These are phyloP conservation scores for Macroglossus sobrinus DNA, from an alignment of 2,113 vertebrate species.

Conservation along the genomic window DNA sequence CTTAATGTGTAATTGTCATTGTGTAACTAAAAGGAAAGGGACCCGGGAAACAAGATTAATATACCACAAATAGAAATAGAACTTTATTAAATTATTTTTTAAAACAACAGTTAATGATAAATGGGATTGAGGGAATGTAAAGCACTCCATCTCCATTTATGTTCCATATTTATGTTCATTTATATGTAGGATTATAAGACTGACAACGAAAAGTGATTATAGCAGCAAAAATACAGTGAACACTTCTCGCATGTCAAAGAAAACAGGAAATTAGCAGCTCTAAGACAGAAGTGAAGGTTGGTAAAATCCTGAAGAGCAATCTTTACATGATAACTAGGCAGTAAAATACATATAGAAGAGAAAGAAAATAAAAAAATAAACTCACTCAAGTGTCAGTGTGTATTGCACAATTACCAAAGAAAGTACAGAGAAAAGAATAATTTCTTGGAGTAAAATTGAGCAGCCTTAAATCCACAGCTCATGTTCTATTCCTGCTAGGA, in stretches of 20 bases:
- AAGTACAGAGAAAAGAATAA: conserved; percentile 46
- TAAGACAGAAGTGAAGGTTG: conserved; percentile 25
- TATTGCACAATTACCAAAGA: conserved; percentile 56
- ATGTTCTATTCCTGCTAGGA: conserved; percentile 68
- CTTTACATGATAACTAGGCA: conserved; percentile 53
- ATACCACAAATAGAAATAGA: not conserved
- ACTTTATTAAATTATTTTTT: conserved; percentile 20
- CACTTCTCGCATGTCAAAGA: conserved; percentile 3
- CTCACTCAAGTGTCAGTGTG: conserved; percentile 56
- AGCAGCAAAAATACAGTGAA: not conserved
- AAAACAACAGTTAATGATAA: conserved; percentile 20
- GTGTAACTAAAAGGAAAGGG: not conserved
- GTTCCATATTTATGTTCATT: not conserved
- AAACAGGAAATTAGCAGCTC: conserved; percentile 46
- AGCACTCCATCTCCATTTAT: not conserved
- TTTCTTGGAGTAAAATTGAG: conserved; percentile 57
- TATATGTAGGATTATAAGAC: conserved; percentile 36
- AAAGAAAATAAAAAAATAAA: conserved; percentile 55
- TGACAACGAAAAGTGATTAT: conserved; percentile 28
- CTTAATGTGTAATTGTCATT: not conserved
- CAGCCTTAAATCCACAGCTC: conserved; percentile 54
- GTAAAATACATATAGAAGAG: conserved; percentile 46
- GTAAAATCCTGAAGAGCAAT: conserved; percentile 28
- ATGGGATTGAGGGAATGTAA: not conserved
- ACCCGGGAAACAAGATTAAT: not conserved